A percentile compares a stretch with the other conserved stretches of the same genome.
Evolutionary conservation across 2,113 vertebrate species (phyloP).

Genomic region (Athene noctua): DNA sequence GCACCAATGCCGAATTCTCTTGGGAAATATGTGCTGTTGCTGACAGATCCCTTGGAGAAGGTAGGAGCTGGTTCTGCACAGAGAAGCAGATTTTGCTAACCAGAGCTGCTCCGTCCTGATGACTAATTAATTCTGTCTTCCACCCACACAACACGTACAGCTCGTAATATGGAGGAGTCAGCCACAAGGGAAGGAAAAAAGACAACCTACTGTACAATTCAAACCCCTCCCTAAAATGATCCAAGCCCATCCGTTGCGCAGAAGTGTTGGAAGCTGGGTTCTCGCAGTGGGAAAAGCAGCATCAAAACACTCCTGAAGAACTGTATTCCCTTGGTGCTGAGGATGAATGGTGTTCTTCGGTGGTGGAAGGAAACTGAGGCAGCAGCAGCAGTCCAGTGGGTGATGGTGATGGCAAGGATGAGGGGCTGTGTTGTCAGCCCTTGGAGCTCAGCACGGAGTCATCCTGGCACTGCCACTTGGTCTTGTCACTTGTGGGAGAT

Average conservation of each 20-base stretch:
- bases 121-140: conserved; percentile 57
- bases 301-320: background rate
- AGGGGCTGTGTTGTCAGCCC: background rate
- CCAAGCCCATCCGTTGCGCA: background rate
- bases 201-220: background rate
- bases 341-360: background rate
- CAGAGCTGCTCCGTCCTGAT: background rate
- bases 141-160: conserved; percentile 49
- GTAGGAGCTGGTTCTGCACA: conserved; percentile 36
- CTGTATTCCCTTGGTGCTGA: background rate
- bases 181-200: background rate
- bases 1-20: background rate
- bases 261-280: background rate
- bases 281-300: background rate
- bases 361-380: background rate
- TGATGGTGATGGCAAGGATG: background rate
- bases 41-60: conserved; percentile 20
- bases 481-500: background rate
- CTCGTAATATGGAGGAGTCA: conserved; percentile 13
- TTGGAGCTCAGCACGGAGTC: background rate
- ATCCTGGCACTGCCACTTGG: background rate
- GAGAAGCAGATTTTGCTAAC: conserved; percentile 41
- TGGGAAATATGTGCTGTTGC: background rate
- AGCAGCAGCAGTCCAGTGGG: background rate
- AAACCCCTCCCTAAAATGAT: background rate